Evolutionary conservation across 2,113 vertebrate species (phyloP).

Genomic region (Ailuropoda melanoleuca): DNA sequence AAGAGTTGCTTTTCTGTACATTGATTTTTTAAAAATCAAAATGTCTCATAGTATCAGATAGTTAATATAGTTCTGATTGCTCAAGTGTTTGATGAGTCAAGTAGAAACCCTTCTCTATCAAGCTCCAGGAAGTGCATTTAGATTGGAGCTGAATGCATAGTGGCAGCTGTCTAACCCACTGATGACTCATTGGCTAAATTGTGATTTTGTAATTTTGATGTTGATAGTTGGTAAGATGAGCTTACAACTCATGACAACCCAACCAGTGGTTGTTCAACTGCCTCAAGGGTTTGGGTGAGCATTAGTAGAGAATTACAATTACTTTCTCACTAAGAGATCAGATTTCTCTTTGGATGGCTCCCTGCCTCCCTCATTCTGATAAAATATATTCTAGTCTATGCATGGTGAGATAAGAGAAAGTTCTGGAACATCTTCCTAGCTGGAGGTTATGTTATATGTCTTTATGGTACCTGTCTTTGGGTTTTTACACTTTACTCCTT

Average conservation of each 20-base stretch:
- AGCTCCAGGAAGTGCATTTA: constrained; percentile 68
- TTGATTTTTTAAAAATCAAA: background rate
- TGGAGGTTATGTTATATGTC: background rate
- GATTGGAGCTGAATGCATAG: constrained; percentile 61
- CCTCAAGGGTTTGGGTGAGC: constrained; percentile 13
- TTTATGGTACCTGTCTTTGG: background rate
- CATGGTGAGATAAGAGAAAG: background rate
- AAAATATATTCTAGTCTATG: background rate
- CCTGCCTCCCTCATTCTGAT: background rate
- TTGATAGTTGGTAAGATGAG: constrained; percentile 70
- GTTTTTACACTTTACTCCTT: background rate
- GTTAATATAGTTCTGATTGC: constrained; percentile 57
- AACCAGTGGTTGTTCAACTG: constrained; percentile 48
- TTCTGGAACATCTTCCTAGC: background rate
- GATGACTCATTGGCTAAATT: constrained; percentile 79
- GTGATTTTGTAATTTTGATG: constrained; percentile 77
- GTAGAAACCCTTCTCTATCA: constrained; percentile 66
- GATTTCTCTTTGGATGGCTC: background rate
- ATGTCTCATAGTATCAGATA: constrained; percentile 43
- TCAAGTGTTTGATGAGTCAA: constrained; percentile 76
- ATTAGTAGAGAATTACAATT: constrained; percentile 60
- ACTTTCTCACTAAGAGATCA: constrained; percentile 27
- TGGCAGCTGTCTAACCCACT: constrained; percentile 75
- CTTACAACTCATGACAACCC: constrained; percentile 40
- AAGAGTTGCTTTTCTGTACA: constrained; percentile 45